Conservation (phyloP, 2,888 invertebrate species). For the Drosophila nigritarsus region DNA sequence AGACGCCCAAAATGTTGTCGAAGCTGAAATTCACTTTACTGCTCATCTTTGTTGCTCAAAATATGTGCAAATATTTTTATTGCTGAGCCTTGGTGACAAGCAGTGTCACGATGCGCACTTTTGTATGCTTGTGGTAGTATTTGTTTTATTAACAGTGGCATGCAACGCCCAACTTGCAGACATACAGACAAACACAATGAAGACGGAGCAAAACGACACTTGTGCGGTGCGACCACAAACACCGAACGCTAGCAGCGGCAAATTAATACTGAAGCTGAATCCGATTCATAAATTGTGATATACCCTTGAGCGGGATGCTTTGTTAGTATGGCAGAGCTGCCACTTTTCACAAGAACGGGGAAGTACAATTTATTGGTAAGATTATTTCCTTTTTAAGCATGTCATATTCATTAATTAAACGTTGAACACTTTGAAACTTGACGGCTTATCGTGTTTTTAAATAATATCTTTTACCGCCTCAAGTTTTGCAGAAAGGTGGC, state of each 20-base stretch:
- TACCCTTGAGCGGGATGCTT: neutral
- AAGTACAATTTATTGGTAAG: slow-evolving; percentile 8
- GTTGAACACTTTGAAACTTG: neutral
- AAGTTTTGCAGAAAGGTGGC: slow-evolving; percentile 21
- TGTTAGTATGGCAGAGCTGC: neutral
- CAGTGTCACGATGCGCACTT: slow-evolving; percentile 45
- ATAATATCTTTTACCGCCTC: slow-evolving; percentile 19
- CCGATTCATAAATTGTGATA: slow-evolving; percentile 28
- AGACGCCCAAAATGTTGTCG: slow-evolving; percentile 82
- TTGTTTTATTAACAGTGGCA: slow-evolving; percentile 29
- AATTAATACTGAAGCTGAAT: slow-evolving; percentile 62
- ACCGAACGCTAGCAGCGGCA: slow-evolving; percentile 51
- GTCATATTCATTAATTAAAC: neutral
- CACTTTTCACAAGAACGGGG: neutral
- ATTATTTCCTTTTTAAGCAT: neutral
- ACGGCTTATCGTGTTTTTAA: slow-evolving; percentile 37
- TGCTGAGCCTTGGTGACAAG: slow-evolving; percentile 35
- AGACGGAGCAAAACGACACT: slow-evolving; percentile 12
- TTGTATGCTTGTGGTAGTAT: neutral
- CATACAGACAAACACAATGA: slow-evolving; percentile 1
- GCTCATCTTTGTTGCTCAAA: slow-evolving; percentile 66
- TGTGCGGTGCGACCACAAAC: slow-evolving; percentile 16
- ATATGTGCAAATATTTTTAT: neutral
- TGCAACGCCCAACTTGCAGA: slow-evolving; percentile 18
- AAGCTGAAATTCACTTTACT: slow-evolving; percentile 83